A percentile compares a stretch with the other conserved stretches of the same genome.
phyloP scores from a whole-genome alignment of 1,140 invertebrate genomes.

The Cyphomyrmex costatus region DNA sequence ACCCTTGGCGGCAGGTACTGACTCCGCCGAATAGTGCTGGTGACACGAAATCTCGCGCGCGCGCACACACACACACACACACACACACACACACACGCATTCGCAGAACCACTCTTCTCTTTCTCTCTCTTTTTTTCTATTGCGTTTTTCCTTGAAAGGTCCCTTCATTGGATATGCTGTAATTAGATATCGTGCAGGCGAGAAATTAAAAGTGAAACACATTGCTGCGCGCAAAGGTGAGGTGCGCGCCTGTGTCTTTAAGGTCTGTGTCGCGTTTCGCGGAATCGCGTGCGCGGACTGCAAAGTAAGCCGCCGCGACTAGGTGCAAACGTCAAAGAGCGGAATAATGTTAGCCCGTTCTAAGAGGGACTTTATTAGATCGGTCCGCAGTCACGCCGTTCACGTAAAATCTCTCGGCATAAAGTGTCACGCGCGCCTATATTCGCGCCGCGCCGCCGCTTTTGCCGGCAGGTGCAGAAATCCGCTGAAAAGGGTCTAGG shows the following conservation, averaged over 20 bases:
- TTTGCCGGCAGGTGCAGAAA: slow-evolving; percentile 69
- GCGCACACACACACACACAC: slow-evolving; percentile 1
- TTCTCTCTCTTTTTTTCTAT: background rate
- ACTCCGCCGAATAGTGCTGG: slow-evolving; percentile 32
- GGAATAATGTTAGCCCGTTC: slow-evolving; percentile 72
- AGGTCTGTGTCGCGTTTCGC: slow-evolving; percentile 47
- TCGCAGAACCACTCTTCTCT: background rate
- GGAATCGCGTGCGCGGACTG: slow-evolving; percentile 47
- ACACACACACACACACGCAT: background rate
- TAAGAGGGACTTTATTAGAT: slow-evolving; percentile 74
- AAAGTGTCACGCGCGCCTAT: slow-evolving; percentile 63
- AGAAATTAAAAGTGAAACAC: slow-evolving; percentile 67
- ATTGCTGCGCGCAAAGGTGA: slow-evolving; percentile 46
- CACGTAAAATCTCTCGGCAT: slow-evolving; percentile 66
- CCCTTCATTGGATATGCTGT: slow-evolving; percentile 39
- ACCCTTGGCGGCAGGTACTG: slow-evolving; percentile 51
- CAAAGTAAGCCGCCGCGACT: slow-evolving; percentile 60
- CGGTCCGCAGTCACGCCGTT: slow-evolving; percentile 67
- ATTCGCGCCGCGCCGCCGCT: slow-evolving; percentile 56
- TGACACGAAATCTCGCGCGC: slow-evolving; percentile 54
- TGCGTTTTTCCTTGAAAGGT: slow-evolving; percentile 59
- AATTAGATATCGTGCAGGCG: slow-evolving; percentile 61
- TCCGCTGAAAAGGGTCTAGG: slow-evolving; percentile 62
- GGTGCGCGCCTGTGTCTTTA: slow-evolving; percentile 49
- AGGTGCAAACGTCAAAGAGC: slow-evolving; percentile 75